A percentile compares a stretch with the other conserved stretches of the same genome.
phyloP scores from a whole-genome alignment of 2,888 invertebrate genomes.

The Ornithoptera alexandrae region DNA sequence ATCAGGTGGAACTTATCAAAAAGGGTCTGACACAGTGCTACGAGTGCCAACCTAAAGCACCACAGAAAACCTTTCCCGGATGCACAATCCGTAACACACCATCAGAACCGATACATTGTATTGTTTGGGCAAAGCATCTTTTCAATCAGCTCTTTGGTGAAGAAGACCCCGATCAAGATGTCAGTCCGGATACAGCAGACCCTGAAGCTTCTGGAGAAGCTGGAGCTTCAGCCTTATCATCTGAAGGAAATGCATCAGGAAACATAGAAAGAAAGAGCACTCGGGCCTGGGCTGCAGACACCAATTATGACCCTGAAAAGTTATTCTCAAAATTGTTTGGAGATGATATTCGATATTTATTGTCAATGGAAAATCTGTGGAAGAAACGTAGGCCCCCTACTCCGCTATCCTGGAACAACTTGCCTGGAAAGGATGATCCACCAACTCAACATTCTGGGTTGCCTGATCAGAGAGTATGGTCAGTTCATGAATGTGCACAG shows the following conservation, averaged over 20 bases:
- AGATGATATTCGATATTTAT: constrained; percentile 96
- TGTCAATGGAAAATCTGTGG: constrained; percentile 98
- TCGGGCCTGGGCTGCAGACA: constrained; percentile 91
- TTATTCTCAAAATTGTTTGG: constrained; percentile 95
- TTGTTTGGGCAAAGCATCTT: constrained; percentile 99
- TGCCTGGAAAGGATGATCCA: constrained; percentile 78
- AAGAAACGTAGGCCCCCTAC: constrained; percentile 91
- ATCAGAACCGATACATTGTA: constrained; percentile 99
- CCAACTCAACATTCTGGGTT: constrained; percentile 73
- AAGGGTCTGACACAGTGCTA: constrained; percentile 96
- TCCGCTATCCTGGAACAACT: constrained; percentile 86
- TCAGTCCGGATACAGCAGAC: constrained; percentile 97
- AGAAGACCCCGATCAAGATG: constrained; percentile 96
- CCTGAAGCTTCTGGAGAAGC: constrained; percentile 91
- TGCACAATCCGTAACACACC: constrained; percentile 99
- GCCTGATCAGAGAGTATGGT: constrained; percentile 89
- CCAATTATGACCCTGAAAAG: constrained; percentile 89
- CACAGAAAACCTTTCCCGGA: constrained; percentile 96
- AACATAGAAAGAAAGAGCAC: constrained; percentile 86
- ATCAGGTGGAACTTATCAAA: constrained; percentile 88
- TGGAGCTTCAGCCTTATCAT: constrained; percentile 79
- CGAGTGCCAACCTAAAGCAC: constrained; percentile 95
- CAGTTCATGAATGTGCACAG: constrained; percentile 85
- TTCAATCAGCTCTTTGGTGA: constrained; percentile 99
- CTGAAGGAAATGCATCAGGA: constrained; percentile 70